A percentile compares a stretch with the other conserved stretches of the same genome.
phyloP scores from a whole-genome alignment of 2,888 invertebrate species.

The Stictocephala bisonia region DNA sequence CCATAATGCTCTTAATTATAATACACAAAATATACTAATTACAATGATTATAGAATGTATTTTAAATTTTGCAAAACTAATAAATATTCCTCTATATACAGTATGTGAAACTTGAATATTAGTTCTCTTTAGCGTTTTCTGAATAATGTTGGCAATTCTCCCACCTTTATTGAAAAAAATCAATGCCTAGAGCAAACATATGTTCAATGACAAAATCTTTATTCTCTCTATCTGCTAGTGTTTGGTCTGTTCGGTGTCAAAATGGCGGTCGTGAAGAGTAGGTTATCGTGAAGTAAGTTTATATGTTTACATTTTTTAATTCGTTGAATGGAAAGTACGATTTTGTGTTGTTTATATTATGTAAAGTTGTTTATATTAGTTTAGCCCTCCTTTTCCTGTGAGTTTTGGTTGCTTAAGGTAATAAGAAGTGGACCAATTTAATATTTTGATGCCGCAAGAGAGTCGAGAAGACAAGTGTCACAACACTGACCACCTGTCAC shows the following conservation, averaged over 20 bases:
- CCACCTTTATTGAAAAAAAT: neutral
- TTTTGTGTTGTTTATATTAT: neutral
- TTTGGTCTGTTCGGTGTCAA: no score
- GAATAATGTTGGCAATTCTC: neutral
- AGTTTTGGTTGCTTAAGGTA: constrained; percentile 31
- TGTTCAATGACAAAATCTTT: constrained; percentile 49
- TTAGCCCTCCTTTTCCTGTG: neutral
- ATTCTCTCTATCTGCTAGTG: constrained; percentile 44
- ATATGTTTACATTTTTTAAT: neutral
- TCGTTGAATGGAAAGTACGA: neutral
- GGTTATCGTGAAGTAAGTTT: constrained; percentile 33
- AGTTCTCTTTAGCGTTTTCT: neutral
- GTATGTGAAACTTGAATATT: no score
- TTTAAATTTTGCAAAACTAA: no score
- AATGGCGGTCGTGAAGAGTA: constrained; percentile 46
- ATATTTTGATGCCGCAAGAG: constrained; percentile 51
- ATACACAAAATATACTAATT: no score
- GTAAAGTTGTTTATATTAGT: constrained; percentile 2
- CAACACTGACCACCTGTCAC: constrained; percentile 46
- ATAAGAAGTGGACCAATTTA: constrained; percentile 48
- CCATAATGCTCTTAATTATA: no score
- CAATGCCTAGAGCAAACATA: constrained; percentile 20
- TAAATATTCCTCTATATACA: no score
- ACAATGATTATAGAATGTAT: no score
- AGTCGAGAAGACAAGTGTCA: constrained; percentile 49